Evolutionary conservation across 2,888 invertebrate species (phyloP), one percentile per base, ranked within the genome.

Genomic region (Clanis bilineata): DNA sequence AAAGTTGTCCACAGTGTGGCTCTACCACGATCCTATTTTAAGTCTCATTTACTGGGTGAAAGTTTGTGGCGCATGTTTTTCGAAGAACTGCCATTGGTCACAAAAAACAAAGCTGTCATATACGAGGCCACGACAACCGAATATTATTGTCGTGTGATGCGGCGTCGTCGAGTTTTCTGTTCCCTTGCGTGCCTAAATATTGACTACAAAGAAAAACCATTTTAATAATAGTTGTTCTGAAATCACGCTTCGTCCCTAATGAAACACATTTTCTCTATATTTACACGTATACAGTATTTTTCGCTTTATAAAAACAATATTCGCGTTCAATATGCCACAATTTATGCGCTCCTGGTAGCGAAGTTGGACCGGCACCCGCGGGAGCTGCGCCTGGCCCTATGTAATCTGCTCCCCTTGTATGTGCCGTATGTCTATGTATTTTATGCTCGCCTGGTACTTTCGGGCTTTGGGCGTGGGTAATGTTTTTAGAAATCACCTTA

Each of bases 311-410:
- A 41, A n/a, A 47, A 25, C 51, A 32, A 51, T 51, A 51, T 44
- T 38, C 41, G 28, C 18, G 18, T 43, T 51, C 47, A 18, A 51
- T 51, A 51, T 28, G 18, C 51, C 51, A 21, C 51, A 51, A 51
- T 51, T 69, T 73, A 67, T 71, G 64, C 45, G 60, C 64, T 68
- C 76, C 70, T 72, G 66, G 78, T 69, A 70, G 62, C 63, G 61
- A 66, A 64, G 68, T 68, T 62, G 66, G 57, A 65, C 59, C 58
- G 61, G 69, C 65, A 67, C 82, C 81, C 84, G 69, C 71, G 82
- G 82, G 83, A 81, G 81, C 79, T 80, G 25, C 80, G 81, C 79
- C 51, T 51, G 51, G 47, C 32, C 51, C 51, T 51, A 51, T 51
- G 57, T 62, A 66, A 64, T 54, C 25, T 39, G 38, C 58, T 47